phyloP scores from a whole-genome alignment of 2,888 invertebrate genomes.

The Anthrax anthrax region DNA sequence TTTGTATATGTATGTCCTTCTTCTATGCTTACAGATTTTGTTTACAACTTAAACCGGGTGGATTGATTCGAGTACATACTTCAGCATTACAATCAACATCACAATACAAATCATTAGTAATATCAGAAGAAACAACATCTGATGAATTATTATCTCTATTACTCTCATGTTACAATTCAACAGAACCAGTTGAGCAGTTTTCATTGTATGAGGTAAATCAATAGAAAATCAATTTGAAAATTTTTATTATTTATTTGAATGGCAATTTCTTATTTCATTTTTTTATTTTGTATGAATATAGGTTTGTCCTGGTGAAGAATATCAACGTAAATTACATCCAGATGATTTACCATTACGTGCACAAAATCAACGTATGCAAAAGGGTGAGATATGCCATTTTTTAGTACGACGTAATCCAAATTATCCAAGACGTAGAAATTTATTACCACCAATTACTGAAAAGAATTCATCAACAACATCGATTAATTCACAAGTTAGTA shows the following conservation, averaged over 20 bases:
- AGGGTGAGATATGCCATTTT: conserved; percentile 59
- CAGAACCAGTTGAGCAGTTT: conserved; percentile 72
- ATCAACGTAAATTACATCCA: conserved; percentile 75
- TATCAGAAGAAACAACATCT: conserved; percentile 78
- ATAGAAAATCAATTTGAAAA: no score
- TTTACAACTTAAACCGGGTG: conserved; percentile 74
- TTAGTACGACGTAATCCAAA: conserved; percentile 69
- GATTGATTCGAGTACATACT: conserved; percentile 86
- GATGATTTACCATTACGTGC: conserved; percentile 73
- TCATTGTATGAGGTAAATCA: conserved; percentile 64
- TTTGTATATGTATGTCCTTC: no score
- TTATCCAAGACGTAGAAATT: conserved; percentile 39
- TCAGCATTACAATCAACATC: conserved; percentile 81
- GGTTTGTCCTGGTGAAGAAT: conserved; percentile 65
- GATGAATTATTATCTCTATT: conserved; percentile 75
- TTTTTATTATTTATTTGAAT: no score
- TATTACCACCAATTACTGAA: conserved; percentile 21
- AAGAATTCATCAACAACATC: conserved; percentile 9
- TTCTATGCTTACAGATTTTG: conserved; percentile 69
- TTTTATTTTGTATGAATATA: conserved; percentile 24
- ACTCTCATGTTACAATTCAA: conserved; percentile 70
- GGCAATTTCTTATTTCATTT: no score
- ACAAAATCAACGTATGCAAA: conserved; percentile 54
- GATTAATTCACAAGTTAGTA: conserved; percentile 6
- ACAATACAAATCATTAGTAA: conserved; percentile 80